Conservation (phyloP, 2,888 invertebrate species). For the Rotaria magnacalcarata region DNA sequence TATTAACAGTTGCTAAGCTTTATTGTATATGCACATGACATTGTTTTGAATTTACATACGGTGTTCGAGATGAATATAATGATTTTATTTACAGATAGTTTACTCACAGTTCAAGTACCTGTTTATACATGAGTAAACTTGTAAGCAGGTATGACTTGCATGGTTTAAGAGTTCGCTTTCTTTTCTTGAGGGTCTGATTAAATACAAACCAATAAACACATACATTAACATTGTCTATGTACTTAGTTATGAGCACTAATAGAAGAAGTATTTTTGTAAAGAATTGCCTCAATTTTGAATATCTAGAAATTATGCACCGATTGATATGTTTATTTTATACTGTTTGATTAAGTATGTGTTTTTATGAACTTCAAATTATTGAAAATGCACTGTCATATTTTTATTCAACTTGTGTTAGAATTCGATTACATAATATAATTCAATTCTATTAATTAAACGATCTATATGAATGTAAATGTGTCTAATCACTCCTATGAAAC, state of each 20-base stretch:
- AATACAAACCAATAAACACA: neutral
- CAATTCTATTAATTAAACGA: too few relatives aligned
- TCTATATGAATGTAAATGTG: too few relatives aligned
- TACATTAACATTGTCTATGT: neutral
- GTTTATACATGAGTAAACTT: neutral
- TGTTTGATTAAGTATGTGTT: too few relatives aligned
- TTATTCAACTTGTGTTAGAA: too few relatives aligned
- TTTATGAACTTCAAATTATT: too few relatives aligned
- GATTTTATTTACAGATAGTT: neutral
- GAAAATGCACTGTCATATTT: too few relatives aligned
- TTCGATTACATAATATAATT: too few relatives aligned
- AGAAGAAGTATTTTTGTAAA: neutral
- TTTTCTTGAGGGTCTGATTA: neutral
- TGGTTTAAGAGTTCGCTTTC: neutral
- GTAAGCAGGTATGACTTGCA: neutral
- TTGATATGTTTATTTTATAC: too few relatives aligned
- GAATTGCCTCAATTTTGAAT: neutral
- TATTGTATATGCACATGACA: neutral
- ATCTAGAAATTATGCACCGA: neutral
- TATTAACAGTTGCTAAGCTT: neutral
- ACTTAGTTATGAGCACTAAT: neutral
- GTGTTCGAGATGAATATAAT: neutral
- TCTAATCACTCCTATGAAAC: too few relatives aligned
- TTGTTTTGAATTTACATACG: neutral
- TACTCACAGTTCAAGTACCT: neutral